Evolutionary conservation across 2,113 vertebrate genomes (phyloP), one percentile per base, ranked within the genome.

Genomic region (Elephantulus edwardii): DNA sequence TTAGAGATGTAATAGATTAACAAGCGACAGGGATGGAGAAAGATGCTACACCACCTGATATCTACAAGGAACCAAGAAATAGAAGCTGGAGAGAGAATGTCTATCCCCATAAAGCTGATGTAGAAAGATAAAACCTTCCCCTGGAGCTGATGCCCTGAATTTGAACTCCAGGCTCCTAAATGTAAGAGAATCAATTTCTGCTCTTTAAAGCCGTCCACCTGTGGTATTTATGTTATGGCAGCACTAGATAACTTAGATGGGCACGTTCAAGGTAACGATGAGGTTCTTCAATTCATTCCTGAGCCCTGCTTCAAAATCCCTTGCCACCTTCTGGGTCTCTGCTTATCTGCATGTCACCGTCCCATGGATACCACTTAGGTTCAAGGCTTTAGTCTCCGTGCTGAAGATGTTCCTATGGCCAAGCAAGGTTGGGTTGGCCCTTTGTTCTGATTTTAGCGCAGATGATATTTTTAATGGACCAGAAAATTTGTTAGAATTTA

Each of bases 331-430:
- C 14, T 5, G n/a, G 42, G 17, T 26, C 2, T 46, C 3, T n/a
- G 6, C 17, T 1, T 8, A 1, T 38, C 10, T 7, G 26, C 24
- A 9, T 8, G 0, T 19, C 54, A 3, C 17, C 60, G 20, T 3
- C 1, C 35, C 0, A 0, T 13, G 12, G n/a, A 24, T 19, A 2
- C 26, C 58, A 1, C 58, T 24, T 30, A 6, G 50, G 20, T 16
- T 1, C 11, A 64, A 62, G 56, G 35, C 77, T 1, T 0, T 16
- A 46, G 60, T 33, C 72, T 75, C 14, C 8, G 46, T 12, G 11
- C 46, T 14, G 5, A 28, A 24, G 46, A 8, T 50, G 19, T 38
- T 52, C 54, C 38, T 72, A 33, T 40, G 81, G 50, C 58, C 50
- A 12, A 0, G 2, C 0, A 2, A 75, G 60, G 26, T 9, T 46